These are phyloP conservation scores for Casuarius casuarius DNA, from an alignment of 2,113 vertebrate species.

Conservation along the genomic window DNA sequence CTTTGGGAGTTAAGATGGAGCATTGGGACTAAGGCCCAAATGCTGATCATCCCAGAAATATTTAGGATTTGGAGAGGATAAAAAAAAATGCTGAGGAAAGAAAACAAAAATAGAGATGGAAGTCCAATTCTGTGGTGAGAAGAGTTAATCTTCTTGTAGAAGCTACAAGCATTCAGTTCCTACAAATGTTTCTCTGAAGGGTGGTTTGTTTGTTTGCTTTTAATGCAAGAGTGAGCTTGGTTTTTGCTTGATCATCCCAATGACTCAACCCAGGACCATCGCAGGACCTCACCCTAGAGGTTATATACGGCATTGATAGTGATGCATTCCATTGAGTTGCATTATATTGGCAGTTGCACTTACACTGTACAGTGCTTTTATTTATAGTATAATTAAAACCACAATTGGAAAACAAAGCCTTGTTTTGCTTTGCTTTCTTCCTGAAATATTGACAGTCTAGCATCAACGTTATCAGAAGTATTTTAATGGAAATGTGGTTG, in stretches of 20 bases:
- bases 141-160: background rate
- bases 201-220: background rate
- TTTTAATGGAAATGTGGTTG: background rate
- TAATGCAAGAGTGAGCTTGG: too few species aligned
- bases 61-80: background rate
- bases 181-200: background rate
- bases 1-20: background rate
- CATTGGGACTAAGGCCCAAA: background rate
- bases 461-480: background rate
- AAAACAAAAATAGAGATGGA: background rate
- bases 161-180: background rate
- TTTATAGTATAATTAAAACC: background rate
- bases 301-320: background rate
- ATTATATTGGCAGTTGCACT: background rate
- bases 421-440: background rate
- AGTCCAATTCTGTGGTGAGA: background rate
- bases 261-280: background rate
- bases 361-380: background rate
- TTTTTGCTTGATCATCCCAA: background rate
- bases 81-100: background rate
- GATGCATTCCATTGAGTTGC: background rate
- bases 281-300: background rate
- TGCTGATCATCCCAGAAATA: background rate
- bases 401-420: background rate
- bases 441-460: background rate